Evolutionary conservation across 2,113 vertebrate genomes (phyloP).

Genomic region (Siphamia tubifer): DNA sequence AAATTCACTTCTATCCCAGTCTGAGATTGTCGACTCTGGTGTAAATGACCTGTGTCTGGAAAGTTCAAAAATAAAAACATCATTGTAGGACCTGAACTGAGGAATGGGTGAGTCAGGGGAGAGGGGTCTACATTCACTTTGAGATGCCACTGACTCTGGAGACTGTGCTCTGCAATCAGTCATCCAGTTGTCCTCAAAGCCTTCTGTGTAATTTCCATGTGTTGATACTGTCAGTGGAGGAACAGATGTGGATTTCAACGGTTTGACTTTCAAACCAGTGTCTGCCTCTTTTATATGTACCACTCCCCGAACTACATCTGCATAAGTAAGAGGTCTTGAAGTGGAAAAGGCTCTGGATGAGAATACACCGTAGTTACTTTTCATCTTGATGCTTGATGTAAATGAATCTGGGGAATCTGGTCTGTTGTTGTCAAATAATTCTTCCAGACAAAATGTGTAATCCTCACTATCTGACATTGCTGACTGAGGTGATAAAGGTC

Average conservation of each 20-base stretch:
- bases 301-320: neutral
- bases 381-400: neutral
- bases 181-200: neutral
- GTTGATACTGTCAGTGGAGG: neutral
- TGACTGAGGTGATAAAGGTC: neutral
- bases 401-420: neutral
- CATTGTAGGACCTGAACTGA: neutral
- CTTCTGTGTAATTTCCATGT: neutral
- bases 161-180: neutral
- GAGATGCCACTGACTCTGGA: conserved; percentile 7
- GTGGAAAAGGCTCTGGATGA: neutral
- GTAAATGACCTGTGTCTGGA: neutral
- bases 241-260: neutral
- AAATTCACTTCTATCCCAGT: neutral
- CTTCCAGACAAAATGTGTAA: neutral
- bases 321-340: neutral
- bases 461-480: neutral
- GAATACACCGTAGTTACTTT: neutral
- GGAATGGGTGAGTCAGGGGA: neutral
- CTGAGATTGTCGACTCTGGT: neutral
- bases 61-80: neutral
- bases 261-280: neutral
- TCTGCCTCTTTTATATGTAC: neutral
- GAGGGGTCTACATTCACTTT: neutral
- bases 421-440: neutral